These are phyloP conservation scores for Hyphantria cunea DNA, from an alignment of 1,140 invertebrate genomes.

Conservation along the genomic window DNA sequence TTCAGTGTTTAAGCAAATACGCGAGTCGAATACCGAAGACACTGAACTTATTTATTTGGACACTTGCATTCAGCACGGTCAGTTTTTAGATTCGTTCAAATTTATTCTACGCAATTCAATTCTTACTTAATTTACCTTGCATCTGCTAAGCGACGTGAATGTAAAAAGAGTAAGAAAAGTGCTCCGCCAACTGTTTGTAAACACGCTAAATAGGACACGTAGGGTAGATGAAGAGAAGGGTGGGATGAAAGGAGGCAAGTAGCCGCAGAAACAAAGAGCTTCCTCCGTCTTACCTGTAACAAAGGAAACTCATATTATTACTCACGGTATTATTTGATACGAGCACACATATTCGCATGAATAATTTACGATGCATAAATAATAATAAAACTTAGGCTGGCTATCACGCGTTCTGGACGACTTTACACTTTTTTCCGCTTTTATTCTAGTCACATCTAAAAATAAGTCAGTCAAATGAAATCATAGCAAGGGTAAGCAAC, in stretches of 20 bases:
- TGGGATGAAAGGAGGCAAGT: constrained; percentile 22
- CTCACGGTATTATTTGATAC: constrained; percentile 32
- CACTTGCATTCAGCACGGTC: too few relatives aligned
- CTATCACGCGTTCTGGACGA: too few relatives aligned
- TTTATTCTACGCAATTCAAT: too few relatives aligned
- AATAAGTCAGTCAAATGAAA: too few relatives aligned
- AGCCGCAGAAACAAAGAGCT: constrained; percentile 44
- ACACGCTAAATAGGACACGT: constrained; percentile 11
- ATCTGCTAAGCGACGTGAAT: constrained; percentile 34
- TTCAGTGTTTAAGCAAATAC: too few relatives aligned
- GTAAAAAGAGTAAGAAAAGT: not conserved
- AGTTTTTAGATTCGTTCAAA: too few relatives aligned
- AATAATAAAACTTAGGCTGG: constrained; percentile 7
- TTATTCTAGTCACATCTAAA: too few relatives aligned
- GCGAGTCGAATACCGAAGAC: too few relatives aligned
- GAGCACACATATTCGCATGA: constrained; percentile 12
- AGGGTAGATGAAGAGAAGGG: constrained; percentile 19
- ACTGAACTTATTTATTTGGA: too few relatives aligned
- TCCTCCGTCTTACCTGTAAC: constrained; percentile 59
- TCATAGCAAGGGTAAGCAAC: too few relatives aligned
- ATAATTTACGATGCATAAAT: constrained; percentile 15
- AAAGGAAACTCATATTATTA: constrained; percentile 48
- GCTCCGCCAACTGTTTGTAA: not conserved
- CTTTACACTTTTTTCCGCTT: too few relatives aligned
- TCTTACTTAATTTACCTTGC: constrained; percentile 24